A percentile compares a stretch with the other conserved stretches of the same genome.
Conservation (phyloP, 2,113 vertebrate genomes). For the Brachyhypopomus occidentalis region DNA sequence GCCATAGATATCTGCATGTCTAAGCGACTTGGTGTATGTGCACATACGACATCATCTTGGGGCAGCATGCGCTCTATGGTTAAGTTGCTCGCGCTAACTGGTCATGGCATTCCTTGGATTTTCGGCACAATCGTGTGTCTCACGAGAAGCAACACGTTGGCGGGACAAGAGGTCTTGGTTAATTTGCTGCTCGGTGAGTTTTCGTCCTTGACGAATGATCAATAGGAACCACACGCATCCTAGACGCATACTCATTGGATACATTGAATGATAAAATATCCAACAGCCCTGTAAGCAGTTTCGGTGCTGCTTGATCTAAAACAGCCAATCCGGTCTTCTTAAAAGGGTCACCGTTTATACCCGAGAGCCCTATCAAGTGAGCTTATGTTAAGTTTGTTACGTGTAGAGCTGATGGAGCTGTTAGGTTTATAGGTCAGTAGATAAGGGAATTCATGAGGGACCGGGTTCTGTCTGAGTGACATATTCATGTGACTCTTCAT, state of each 20-base stretch:
- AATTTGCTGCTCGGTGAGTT: slow-evolving; percentile 91
- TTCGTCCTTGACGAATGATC: neutral
- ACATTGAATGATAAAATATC: too few relatives aligned
- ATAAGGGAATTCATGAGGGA: slow-evolving; percentile 28
- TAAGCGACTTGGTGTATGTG: slow-evolving; percentile 86
- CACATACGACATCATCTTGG: slow-evolving; percentile 76
- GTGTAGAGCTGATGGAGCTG: slow-evolving; percentile 1
- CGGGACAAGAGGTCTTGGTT: slow-evolving; percentile 91
- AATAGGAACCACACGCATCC: too few relatives aligned
- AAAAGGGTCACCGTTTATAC: too few relatives aligned
- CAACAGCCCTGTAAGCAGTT: too few relatives aligned
- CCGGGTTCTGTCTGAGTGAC: slow-evolving; percentile 33
- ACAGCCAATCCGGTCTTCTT: too few relatives aligned
- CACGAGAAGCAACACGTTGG: slow-evolving; percentile 88
- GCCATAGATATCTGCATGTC: slow-evolving; percentile 94
- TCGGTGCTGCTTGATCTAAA: too few relatives aligned
- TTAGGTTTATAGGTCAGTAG: slow-evolving; percentile 59
- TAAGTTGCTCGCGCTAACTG: slow-evolving; percentile 85
- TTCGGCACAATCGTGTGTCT: slow-evolving; percentile 85
- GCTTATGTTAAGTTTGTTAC: neutral
- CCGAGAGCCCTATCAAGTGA: too few relatives aligned
- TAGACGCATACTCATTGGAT: too few relatives aligned
- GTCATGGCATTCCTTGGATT: slow-evolving; percentile 89
- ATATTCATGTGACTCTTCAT: slow-evolving; percentile 46
- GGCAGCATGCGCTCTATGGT: slow-evolving; percentile 86